A percentile compares a stretch with the other conserved stretches of the same genome.
Conservation (phyloP, 2,113 vertebrate genomes). For the Aptenodytes patagonicus region DNA sequence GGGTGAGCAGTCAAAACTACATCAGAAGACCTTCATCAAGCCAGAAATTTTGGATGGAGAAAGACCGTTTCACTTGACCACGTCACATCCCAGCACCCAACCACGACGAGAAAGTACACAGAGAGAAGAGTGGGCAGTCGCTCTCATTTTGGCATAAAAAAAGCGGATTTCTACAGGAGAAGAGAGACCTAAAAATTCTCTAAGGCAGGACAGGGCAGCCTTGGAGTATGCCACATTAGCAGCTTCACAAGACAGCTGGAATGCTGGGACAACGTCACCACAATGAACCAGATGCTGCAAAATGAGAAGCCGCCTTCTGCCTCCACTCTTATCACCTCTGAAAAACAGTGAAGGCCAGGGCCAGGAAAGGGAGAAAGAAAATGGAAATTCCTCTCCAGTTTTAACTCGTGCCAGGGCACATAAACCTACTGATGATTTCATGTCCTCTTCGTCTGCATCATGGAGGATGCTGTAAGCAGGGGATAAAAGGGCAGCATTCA, state of each 20-base stretch:
- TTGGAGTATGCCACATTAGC: background rate
- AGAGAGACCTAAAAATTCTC: background rate
- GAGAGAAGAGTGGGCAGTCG: fast-evolving
- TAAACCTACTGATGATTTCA: background rate
- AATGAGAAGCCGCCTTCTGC: background rate
- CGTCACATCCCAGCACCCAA: background rate
- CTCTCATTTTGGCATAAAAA: background rate
- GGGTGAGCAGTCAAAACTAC: background rate
- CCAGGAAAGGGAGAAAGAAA: background rate
- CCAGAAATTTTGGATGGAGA: background rate
- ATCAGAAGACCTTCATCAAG: background rate
- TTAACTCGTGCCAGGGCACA: background rate
- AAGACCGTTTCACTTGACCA: fast-evolving
- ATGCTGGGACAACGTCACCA: background rate
- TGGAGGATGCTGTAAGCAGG: background rate
- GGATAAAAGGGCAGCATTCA: background rate
- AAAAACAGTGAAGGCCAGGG: background rate
- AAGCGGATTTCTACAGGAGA: background rate
- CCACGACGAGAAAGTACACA: background rate
- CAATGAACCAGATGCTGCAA: background rate
- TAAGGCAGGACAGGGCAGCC: background rate
- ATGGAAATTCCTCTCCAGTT: background rate
- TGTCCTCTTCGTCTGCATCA: background rate
- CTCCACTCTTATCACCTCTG: background rate
- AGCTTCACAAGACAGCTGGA: background rate